Conservation (phyloP, 2,888 invertebrate species). For the Dinocampus coccinellae region DNA sequence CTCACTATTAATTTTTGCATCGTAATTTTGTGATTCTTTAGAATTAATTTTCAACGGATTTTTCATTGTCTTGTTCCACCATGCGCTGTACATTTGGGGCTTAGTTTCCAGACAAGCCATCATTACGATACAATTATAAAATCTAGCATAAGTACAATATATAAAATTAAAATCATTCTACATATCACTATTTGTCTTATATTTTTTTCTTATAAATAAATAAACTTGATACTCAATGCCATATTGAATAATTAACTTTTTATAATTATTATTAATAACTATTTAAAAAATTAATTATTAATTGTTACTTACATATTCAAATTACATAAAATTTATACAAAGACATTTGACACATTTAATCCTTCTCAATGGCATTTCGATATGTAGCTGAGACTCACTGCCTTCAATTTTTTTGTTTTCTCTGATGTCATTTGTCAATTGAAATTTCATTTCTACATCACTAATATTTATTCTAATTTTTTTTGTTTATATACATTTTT, state of each 20-base stretch:
- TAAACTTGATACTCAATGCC: not conserved
- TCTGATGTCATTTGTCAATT: constrained; percentile 31
- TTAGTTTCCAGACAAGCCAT: constrained; percentile 35
- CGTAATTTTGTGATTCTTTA: constrained; percentile 7
- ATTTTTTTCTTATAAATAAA: not conserved
- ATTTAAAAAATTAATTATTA: not conserved
- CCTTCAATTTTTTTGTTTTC: constrained; percentile 32
- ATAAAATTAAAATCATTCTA: no score
- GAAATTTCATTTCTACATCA: not conserved
- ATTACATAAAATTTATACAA: constrained; percentile 31
- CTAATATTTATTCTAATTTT: no score
- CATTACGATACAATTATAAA: not conserved
- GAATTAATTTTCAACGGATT: constrained; percentile 26
- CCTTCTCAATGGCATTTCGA: not conserved
- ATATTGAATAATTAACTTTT: no score
- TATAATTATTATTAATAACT: not conserved
- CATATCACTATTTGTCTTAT: no score
- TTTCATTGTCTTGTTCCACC: constrained; percentile 31
- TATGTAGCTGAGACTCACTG: constrained; percentile 22
- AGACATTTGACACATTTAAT: not conserved
- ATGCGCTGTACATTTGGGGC: constrained; percentile 34
- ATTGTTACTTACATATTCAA: constrained; percentile 25
- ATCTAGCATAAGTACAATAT: not conserved
- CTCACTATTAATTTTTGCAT: not conserved
- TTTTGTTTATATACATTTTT: no score